phyloP scores from a whole-genome alignment of 2,797 vertebrate genomes.

The Phataginus tricuspis region DNA sequence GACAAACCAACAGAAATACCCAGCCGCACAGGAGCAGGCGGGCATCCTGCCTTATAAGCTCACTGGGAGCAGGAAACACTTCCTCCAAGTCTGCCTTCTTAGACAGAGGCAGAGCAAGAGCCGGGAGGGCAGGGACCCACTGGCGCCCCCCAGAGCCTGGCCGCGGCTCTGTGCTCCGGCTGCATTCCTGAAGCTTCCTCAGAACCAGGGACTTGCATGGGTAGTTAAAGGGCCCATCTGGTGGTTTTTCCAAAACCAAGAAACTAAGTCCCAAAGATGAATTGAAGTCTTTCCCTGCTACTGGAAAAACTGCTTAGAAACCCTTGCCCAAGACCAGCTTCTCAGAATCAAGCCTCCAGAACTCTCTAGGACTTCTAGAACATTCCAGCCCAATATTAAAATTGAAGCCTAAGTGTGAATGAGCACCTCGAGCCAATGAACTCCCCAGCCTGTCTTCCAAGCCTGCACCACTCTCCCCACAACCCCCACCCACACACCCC shows the following conservation, averaged over 20 bases:
- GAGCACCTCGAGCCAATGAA: fast-evolving
- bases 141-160: fast-evolving
- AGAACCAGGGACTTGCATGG: background rate
- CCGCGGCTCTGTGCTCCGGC: background rate
- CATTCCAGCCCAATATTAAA: background rate
- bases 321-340: background rate
- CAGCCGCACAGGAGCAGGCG: no score
- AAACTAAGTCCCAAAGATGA: background rate
- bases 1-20: background rate
- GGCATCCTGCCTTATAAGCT: fast-evolving
- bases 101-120: background rate
- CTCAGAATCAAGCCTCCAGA: background rate
- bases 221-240: background rate
- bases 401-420: background rate
- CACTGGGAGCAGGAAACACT: background rate
- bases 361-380: background rate
- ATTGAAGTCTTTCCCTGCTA: background rate
- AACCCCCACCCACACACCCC: no score
- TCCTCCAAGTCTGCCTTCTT: background rate
- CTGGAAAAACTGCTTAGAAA: background rate
- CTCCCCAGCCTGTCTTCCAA: background rate
- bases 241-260: background rate
- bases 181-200: background rate
- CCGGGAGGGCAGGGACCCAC: background rate
- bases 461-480: background rate